Evolutionary conservation across 2,113 vertebrate species (phyloP), one percentile per base, ranked within the genome.

Genomic region (Myotis lucifugus): DNA sequence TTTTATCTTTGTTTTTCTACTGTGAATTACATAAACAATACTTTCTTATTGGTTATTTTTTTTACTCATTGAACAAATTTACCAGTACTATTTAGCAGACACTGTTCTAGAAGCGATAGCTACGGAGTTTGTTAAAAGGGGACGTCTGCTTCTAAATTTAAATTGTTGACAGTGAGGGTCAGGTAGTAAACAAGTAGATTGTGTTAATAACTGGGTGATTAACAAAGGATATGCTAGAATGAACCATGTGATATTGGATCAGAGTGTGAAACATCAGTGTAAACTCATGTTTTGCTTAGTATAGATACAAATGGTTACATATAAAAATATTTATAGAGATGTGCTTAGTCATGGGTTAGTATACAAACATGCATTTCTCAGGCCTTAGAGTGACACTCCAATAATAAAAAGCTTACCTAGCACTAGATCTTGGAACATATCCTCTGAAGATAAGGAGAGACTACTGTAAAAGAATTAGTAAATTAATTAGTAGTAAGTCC

Each of bases 1-100:
- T 27, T 85, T 32, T n/a, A 56, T 93, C 46, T 85, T 84, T 84
- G 17, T 48, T 86, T 95, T 93, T 70, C 25, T 86, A 61, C 3
- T 78, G 18, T 64, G 13, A 76, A 40, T 64, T 85, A 52, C 4
- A 3, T 78, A 79, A 52, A 72, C 48, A 54, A 8, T 89, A 78
- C 9, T 69, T 83, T 59, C 6, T 64, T 72, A 52, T 12, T 86
- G 61, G 50, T 93, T 84, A 34, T 59, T 76, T 90, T 87, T 79
- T 79, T 66, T 34, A 50, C 15, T 50, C 29, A 46, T 76, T 83
- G 56, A 85, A 56, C 8, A 48, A 34, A 83, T 78, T 67, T 18
- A 73, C 8, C 50, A 50, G 34, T 69, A 1, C 34, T 21, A 34
- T 1, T 9, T 27, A 67, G 14, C 29, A 83, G 32, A 19, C 13